Percentiles rank a stretch among this genome's conserved stretches.
phyloP scores from a whole-genome alignment of 2,113 vertebrate genomes.

The Otocyon megalotis region DNA sequence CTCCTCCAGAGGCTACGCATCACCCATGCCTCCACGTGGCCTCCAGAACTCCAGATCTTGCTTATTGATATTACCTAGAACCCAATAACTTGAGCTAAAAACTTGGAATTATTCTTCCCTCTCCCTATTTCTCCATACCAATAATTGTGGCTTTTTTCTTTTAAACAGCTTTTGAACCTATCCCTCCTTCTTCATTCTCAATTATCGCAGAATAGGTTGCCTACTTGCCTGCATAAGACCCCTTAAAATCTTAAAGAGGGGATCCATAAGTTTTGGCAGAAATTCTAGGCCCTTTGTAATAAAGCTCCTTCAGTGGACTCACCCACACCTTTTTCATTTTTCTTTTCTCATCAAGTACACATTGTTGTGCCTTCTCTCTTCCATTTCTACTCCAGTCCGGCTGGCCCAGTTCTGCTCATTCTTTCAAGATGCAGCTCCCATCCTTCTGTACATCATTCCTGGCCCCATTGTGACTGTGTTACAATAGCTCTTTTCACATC shows the following conservation, averaged over 20 bases:
- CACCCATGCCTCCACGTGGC: no score
- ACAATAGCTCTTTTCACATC: background rate
- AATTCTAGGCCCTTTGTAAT: no score
- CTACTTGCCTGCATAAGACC: background rate
- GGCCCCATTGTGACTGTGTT: background rate
- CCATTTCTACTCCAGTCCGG: background rate
- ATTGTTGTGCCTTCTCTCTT: background rate
- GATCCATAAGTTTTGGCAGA: background rate
- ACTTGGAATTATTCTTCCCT: background rate
- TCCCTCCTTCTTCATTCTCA: background rate
- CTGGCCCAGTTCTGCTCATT: background rate
- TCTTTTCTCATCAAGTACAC: background rate
- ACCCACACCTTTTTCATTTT: background rate
- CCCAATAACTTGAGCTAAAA: background rate
- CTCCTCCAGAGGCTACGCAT: no score
- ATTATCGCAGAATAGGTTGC: background rate
- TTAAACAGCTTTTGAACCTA: background rate
- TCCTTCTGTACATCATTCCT: background rate
- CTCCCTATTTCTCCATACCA: background rate
- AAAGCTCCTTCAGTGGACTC: rapidly evolving
- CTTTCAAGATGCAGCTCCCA: background rate
- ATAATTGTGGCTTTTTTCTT: background rate
- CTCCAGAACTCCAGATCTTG: background rate
- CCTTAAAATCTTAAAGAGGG: background rate
- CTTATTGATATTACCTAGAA: background rate